These are phyloP conservation scores for Clostera curtula DNA, from an alignment of 2,888 invertebrate species.

Conservation along the genomic window DNA sequence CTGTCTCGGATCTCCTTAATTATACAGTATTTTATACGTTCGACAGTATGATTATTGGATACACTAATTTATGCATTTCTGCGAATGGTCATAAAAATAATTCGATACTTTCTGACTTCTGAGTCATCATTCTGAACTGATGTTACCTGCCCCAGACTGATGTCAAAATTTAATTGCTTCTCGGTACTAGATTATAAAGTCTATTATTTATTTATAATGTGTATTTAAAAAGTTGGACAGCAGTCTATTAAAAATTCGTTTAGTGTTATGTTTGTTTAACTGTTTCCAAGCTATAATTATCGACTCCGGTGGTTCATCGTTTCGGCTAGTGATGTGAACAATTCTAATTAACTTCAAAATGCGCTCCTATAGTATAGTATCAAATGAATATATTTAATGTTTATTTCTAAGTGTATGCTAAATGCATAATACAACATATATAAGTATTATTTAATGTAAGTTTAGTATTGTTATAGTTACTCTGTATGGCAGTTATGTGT, in stretches of 20 bases:
- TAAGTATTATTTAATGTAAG: too few relatives aligned
- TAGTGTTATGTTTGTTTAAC: slow-evolving; percentile 38
- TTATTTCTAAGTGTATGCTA: too few relatives aligned
- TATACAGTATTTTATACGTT: slow-evolving; percentile 11
- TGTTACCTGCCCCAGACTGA: too few relatives aligned
- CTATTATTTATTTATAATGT: slow-evolving; percentile 18
- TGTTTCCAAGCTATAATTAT: slow-evolving; percentile 42
- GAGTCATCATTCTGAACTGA: background rate
- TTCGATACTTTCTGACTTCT: slow-evolving; percentile 8
- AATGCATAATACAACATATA: too few relatives aligned
- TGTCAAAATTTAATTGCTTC: background rate
- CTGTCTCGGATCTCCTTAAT: too few relatives aligned
- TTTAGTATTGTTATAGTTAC: too few relatives aligned
- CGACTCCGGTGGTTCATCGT: slow-evolving; percentile 34
- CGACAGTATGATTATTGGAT: slow-evolving; percentile 13
- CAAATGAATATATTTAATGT: too few relatives aligned
- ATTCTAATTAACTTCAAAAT: slow-evolving; percentile 3
- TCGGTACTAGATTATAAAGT: slow-evolving; percentile 6
- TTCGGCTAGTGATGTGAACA: slow-evolving; percentile 10
- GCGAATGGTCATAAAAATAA: slow-evolving; percentile 10
- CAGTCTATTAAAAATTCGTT: slow-evolving; percentile 18
- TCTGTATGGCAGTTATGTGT: too few relatives aligned
- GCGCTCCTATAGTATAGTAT: too few relatives aligned
- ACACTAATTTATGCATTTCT: slow-evolving; percentile 18
- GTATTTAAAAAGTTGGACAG: slow-evolving; percentile 19